These are phyloP conservation scores for Hapalemur alaotrensis DNA, from an alignment of 2,797 vertebrate genomes.

Conservation along the genomic window DNA sequence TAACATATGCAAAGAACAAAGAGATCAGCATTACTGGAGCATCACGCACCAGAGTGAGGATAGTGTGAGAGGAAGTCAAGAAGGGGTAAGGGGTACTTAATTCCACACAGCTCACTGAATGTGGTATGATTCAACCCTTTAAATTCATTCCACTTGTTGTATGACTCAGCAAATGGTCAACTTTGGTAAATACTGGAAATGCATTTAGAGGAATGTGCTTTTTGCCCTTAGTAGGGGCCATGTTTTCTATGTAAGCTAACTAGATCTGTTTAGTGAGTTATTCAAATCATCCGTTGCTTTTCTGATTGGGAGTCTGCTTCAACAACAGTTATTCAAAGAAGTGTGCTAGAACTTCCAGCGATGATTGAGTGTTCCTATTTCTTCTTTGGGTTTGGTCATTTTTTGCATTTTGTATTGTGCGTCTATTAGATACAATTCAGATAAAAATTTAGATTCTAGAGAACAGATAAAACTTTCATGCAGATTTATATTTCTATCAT, in stretches of 20 bases:
- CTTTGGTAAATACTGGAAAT: background rate
- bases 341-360: background rate
- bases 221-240: background rate
- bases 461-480: background rate
- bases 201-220: background rate
- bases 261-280: background rate
- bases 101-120: too few relatives aligned
- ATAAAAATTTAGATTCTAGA: background rate
- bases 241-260: background rate
- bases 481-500: background rate
- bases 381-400: background rate
- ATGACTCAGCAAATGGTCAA: background rate
- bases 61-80: background rate
- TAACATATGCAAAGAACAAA: background rate
- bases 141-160: background rate
- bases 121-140: background rate
- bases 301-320: background rate
- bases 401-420: background rate
- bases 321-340: background rate
- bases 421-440: background rate
- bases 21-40: background rate
- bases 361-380: background rate
- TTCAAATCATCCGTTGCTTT: background rate
- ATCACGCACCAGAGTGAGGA: background rate
- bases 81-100: background rate